Evolutionary conservation across 2,888 invertebrate species (phyloP).

Genomic region (Eristalis arbustorum): DNA sequence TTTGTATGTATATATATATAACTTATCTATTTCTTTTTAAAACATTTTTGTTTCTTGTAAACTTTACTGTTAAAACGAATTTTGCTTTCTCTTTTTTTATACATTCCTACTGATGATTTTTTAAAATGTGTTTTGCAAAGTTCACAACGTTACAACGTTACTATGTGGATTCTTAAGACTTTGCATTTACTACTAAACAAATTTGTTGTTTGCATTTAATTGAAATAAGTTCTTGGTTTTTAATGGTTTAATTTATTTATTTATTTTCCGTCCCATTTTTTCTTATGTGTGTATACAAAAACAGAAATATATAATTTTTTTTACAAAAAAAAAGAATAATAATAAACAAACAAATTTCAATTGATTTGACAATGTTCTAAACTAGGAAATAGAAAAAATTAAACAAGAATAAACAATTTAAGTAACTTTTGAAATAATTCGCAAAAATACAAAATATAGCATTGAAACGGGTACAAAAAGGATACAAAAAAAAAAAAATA

Average conservation of each 20-base stretch:
- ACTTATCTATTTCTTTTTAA: constrained; percentile 17
- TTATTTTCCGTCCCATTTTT: constrained; percentile 63
- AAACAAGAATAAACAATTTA: constrained; percentile 44
- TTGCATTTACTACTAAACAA: constrained; percentile 29
- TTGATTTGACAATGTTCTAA: constrained; percentile 4
- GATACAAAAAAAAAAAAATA: constrained; percentile 22
- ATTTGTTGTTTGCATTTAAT: constrained; percentile 38
- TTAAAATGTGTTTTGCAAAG: constrained; percentile 38
- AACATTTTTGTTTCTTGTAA: constrained; percentile 53
- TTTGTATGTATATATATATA: constrained; percentile 58
- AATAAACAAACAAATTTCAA: constrained; percentile 4
- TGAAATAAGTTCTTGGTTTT: constrained; percentile 45
- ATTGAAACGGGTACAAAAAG: constrained; percentile 15
- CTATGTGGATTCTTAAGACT: constrained; percentile 23
- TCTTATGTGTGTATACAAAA: constrained; percentile 27
- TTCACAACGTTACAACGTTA: background rate
- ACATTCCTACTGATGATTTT: constrained; percentile 57
- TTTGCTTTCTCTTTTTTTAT: constrained; percentile 33
- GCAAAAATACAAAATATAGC: constrained; percentile 58
- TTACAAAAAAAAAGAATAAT: constrained; percentile 30
- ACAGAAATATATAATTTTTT: constrained; percentile 10
- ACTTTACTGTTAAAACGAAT: constrained; percentile 52
- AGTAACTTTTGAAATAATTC: constrained; percentile 66
- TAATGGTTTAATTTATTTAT: background rate
- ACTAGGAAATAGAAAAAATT: constrained; percentile 19